A percentile compares a stretch with the other conserved stretches of the same genome.
Conservation (phyloP, 2,888 invertebrate species). For the Diarsia brunnea region DNA sequence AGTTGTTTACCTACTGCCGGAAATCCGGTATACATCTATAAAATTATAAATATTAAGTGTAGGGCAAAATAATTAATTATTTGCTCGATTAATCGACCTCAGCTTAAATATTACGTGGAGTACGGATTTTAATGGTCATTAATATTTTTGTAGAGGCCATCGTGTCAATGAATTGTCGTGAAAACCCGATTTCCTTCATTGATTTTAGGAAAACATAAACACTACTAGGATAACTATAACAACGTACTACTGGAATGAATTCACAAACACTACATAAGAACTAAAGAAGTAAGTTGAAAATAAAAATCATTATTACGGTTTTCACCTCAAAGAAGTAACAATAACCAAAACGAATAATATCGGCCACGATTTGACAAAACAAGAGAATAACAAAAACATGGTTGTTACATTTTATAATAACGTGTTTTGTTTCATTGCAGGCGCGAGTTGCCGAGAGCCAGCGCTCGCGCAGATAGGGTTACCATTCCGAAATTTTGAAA, state of each 20-base stretch:
- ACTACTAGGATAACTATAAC: too few relatives aligned
- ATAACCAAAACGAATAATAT: constrained; percentile 19
- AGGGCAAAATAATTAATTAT: not conserved
- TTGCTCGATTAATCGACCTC: constrained; percentile 26
- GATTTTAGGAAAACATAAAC: not conserved
- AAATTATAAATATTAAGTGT: constrained; percentile 1
- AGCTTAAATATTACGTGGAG: not conserved
- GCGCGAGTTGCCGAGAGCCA: not conserved
- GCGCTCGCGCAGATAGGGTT: constrained; percentile 10
- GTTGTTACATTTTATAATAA: constrained; percentile 38
- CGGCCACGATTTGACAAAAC: constrained; percentile 27
- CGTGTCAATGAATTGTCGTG: not conserved
- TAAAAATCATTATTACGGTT: not conserved
- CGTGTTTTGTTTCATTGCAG: constrained; percentile 42
- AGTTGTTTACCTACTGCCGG: constrained; percentile 3
- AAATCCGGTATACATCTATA: constrained; percentile 25
- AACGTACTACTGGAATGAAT: too few relatives aligned
- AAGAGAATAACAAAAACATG: constrained; percentile 27
- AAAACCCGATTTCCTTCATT: not conserved
- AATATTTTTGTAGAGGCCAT: constrained; percentile 5
- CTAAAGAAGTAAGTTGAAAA: too few relatives aligned
- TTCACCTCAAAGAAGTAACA: constrained; percentile 6
- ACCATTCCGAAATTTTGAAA: not conserved
- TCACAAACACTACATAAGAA: too few relatives aligned
- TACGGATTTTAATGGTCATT: not conserved